These are phyloP conservation scores for Ormyrus labotus DNA, from an alignment of 2,888 invertebrate species.

Conservation along the genomic window DNA sequence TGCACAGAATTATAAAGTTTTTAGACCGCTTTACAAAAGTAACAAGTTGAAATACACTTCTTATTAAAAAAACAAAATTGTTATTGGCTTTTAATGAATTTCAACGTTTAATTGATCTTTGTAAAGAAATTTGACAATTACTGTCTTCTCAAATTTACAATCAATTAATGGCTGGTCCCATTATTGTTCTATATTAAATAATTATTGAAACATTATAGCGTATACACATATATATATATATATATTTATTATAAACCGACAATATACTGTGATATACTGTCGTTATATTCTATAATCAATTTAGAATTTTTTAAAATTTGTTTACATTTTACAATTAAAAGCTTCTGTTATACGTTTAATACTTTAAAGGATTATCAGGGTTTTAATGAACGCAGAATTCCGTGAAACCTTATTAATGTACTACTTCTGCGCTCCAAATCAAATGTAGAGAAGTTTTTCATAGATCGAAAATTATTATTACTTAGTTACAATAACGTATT, in stretches of 20 bases:
- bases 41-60: not conserved
- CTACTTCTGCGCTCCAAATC: slow-evolving; percentile 32
- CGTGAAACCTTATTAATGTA: slow-evolving; percentile 2
- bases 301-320: slow-evolving; percentile 11
- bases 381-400: slow-evolving; percentile 38
- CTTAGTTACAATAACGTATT: slow-evolving; percentile 22
- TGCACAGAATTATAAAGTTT: slow-evolving; percentile 2
- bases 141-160: slow-evolving; percentile 28
- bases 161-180: slow-evolving; percentile 50
- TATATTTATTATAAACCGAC: slow-evolving; percentile 42
- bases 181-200: slow-evolving; percentile 45
- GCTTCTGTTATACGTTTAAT: too few relatives aligned
- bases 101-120: slow-evolving; percentile 1
- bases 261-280: slow-evolving; percentile 22
- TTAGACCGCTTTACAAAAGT: slow-evolving; percentile 5
- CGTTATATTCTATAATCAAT: slow-evolving; percentile 14
- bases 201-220: slow-evolving; percentile 20
- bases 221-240: slow-evolving; percentile 39
- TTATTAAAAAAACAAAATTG: slow-evolving; percentile 14
- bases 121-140: slow-evolving; percentile 23
- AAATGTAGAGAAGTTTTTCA: slow-evolving; percentile 17
- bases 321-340: slow-evolving; percentile 21
- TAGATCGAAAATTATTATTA: not conserved
- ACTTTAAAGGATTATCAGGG: slow-evolving; percentile 32
- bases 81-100: slow-evolving; percentile 5